Base-by-base conservation (phyloP, 2,797 vertebrate genomes). In the Sebastolobus alascanus region DNA sequence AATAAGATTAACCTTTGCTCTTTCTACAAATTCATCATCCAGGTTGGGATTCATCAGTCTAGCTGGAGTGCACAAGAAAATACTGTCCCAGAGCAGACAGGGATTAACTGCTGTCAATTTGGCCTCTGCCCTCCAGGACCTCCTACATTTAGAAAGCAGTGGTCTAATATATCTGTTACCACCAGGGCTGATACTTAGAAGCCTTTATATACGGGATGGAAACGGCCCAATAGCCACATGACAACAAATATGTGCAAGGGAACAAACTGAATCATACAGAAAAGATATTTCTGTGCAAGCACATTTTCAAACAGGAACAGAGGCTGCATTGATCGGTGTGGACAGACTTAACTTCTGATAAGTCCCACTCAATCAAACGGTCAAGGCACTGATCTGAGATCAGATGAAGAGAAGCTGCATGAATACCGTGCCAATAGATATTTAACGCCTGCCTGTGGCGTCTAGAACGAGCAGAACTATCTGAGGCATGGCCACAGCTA, bases 401-500 rank as follows among this genome's bases (percentile, higher is more conserved):
- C 61, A 67, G 71, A 77, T 50, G 20, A 27, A 77, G 59, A 64
- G 69, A 50, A 20, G 55, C 35, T 72, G 50, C 40, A 10, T 60
- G 52, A 77, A 87, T 25, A 70, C 65, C 66, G 75, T 46, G 72
- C 64, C 73, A 46, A 20, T 2, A n/a, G 82, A 88, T 85, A 80
- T 87, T 84, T 70, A 68, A 84, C 58, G 65, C 76, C 78, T 12
- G 75, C 55, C 66, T 76, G 72, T 35, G 35, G 75, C 35, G 84
- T 78, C 58, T n/a, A 75, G 81, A 84, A 80, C 82, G 71, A 65
- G 52, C 38, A 80, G 29, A 91, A 76, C 68, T 81, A 92, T 93
- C 88, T n/a, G 27, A 77, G 82, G 87, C 85, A 87, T 25, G 86
- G 50, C 75, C 50, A 40, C 60, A 63, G 84, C 93, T 94, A 93